Base-by-base conservation (phyloP, 64 coral and sea anemone genomes). In the Porites lutea region DNA sequence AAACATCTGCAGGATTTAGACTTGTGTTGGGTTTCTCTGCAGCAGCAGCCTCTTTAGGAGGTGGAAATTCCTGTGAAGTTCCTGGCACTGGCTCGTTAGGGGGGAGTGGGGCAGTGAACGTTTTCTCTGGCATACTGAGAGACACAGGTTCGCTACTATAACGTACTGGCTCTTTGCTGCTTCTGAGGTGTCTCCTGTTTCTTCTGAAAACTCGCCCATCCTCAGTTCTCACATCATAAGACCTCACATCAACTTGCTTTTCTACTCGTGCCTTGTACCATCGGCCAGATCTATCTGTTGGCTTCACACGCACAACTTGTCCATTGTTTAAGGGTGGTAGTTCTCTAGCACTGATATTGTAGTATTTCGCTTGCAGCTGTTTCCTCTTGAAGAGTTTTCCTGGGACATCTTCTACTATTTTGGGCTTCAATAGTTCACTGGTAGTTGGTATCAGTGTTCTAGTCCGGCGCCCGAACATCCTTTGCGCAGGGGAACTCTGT, bases 231-330 rank as follows among this genome's bases (percentile, higher is more conserved):
- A 93, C 86, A 8, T 93, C n/a, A 50, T 93, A 75, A 20, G 92
- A 67, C 19, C 86, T 78, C 13, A 88, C 59, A 48, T 93, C 76
- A 2, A 93, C 63, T 82, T 93, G 75, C 10, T 82, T 43, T 58
- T 93, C 86, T 12, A 81, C 83, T 22, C 65, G 50, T 45, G 83
- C 82, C 37, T 93, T 93, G 12, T 71, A 50, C 70, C 70, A 87
- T 15, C 57, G 27, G 21, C 22, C 16, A 5, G 46, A 19, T 22
- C 52, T 78, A 10, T 78, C 48, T 78, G 52, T 77, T 2, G 66
- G 66, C 3, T 4, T 20, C 2, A 23, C 66, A 22, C 66, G 16
- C 18, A 69, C 66, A 6, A 4, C 19, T 20, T 69, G 6, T n/a
- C 66, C 66, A 2, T n/a, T 21, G 19, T 6, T 18, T 9, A 69